Conservation (phyloP, 53 echinoderm and acorn worm genomes). For the Paracentrotus lividus region DNA sequence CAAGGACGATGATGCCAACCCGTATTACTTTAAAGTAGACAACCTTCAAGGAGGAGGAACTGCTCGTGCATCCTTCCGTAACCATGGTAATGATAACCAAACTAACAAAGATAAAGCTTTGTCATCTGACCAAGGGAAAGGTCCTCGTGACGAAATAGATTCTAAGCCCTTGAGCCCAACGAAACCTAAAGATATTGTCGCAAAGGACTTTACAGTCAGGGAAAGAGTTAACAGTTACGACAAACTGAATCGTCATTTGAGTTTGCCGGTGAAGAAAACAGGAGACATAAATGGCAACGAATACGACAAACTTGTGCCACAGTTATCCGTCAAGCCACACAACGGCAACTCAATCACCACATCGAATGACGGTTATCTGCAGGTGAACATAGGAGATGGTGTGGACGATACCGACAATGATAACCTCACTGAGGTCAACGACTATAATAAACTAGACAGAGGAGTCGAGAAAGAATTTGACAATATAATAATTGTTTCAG, state of each 20-base stretch:
- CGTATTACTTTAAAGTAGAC: conserved; percentile 32
- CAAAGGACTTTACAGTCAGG: background rate
- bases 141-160: no score
- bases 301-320: background rate
- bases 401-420: background rate
- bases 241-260: background rate
- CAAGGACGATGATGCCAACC: background rate
- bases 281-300: conserved; percentile 17
- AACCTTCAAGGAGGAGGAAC: background rate
- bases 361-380: background rate
- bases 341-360: background rate
- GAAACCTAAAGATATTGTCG: conserved; percentile 11
- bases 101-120: background rate
- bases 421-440: background rate
- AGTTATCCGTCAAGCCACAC: background rate
- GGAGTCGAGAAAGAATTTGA: conserved; percentile 44
- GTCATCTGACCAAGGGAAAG: background rate
- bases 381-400: background rate
- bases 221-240: conserved; percentile 15
- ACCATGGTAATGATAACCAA: no score
- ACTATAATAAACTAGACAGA: conserved; percentile 42
- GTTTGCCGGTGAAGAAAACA: background rate
- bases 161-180: background rate
- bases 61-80: background rate
- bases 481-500: background rate